Base-by-base conservation (phyloP, 1,140 invertebrate genomes). In the Lasioglossum baleicum region DNA sequence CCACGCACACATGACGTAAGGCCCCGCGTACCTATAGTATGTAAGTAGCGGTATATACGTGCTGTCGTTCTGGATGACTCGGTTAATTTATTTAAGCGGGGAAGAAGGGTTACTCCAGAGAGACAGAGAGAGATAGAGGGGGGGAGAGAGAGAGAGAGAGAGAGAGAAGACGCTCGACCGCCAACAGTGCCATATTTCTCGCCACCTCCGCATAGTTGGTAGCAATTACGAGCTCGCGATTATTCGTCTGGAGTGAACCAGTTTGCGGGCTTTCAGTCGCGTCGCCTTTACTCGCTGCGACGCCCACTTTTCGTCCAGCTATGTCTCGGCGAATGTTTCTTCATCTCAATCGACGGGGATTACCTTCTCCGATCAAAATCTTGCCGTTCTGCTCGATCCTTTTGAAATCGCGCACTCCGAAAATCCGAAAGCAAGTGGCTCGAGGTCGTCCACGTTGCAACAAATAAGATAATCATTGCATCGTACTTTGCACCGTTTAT, bases 211-310 rank as follows among this genome's bases (percentile, higher is more conserved):
- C 79, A 65, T 71, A 70, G 61, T 70, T 53, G 60, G 44, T 68
- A 79, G 75, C 70, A 81, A 85, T 85, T 85, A 82, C 84, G 84
- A 56, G 79, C 84, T 82, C 75, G 75, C 83, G 75, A 85, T 85
- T 85, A 74, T 65, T 79, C 83, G 80, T 74, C 83, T 77, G 74
- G 69, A 63, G 75, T 79, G 85, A 89, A 89, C 87, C 82, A 87
- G 84, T 89, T 89, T 84, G 88, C 87, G 88, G 82, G 58, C 76
- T 85, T 89, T 89, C 76, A 74, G 72, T 73, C 81, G 79, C 81
- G 75, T 85, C 79, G 75, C 26, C 69, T 82, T 85, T 51, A 31
- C 71, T 82, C 63, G 42, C 56, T 26, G 56, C 69, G 67, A 84
- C 83, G 80, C 73, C 83, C 79, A 77, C 83, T 65, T 72, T 64